Conservation (phyloP, 2,113 vertebrate genomes). For the Zapornia atra region DNA sequence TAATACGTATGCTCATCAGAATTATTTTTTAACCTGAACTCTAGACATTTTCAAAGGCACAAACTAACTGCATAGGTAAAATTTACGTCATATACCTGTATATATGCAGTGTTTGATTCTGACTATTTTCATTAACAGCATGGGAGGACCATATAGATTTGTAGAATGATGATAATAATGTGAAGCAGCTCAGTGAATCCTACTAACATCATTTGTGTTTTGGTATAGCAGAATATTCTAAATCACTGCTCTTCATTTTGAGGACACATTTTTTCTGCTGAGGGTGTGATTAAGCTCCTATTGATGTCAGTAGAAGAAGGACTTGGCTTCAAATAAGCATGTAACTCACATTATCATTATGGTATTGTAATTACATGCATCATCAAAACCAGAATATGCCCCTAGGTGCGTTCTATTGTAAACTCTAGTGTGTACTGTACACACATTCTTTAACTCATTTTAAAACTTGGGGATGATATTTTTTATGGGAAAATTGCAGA, state of each 20-base stretch:
- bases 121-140: background rate
- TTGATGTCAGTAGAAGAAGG: background rate
- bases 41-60: background rate
- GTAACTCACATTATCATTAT: constrained; percentile 1
- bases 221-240: background rate
- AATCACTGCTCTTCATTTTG: background rate
- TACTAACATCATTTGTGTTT: background rate
- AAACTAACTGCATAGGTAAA: background rate
- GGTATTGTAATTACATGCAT: background rate
- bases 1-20: background rate
- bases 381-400: constrained; percentile 10
- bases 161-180: background rate
- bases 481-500: background rate
- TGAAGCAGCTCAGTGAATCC: background rate
- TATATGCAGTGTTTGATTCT: background rate
- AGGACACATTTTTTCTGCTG: background rate
- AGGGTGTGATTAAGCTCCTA: background rate
- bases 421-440: background rate
- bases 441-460: background rate
- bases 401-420: background rate
- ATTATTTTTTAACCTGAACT: background rate
- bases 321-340: background rate
- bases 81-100: background rate
- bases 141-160: background rate
- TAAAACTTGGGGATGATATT: background rate